Evolutionary conservation across 2,888 invertebrate genomes (phyloP), one percentile per base, ranked within the genome.

Genomic region (Minunthozetes semirufus): DNA sequence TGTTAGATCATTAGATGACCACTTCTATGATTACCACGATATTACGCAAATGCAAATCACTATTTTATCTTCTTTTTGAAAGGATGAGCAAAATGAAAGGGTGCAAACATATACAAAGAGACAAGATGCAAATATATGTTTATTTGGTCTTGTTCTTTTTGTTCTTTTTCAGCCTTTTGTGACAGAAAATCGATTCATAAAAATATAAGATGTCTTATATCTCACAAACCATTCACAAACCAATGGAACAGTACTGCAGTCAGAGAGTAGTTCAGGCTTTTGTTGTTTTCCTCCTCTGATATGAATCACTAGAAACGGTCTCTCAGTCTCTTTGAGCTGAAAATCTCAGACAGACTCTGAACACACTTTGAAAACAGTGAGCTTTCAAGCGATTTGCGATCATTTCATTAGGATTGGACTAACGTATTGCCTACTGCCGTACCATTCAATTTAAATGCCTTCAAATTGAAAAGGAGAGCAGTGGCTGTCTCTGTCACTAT

Each of bases 131-230:
- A 9, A 11, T 46, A 9, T 46, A 46, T 46, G 46, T 11, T 15
- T 46, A 15, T 15, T 15, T 46, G 9, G 11, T 46, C 61, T 61
- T 61, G 8, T 61, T 15, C 27, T 61, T 8, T 27, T 27, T 61
- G 27, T 61, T 29, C 61, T 61, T 61, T 27, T 61, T 61, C 61
- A 61, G 61, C 27, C 61, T 33, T 61, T 59, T 61, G 4, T 61
- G 61, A 61, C 61, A 29, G 27, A 61, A 61, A 61, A 61, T 61
- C 61, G 61, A 61, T 61, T 61, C 29, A 61, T 61, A 61, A 61
- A 61, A 61, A 61, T 61, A 56, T 56, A 59, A n/a, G n/a, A n/a
- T n/a, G n/a, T n/a, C n/a, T n/a, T n/a, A n/a, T n/a, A n/a, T n/a
- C n/a, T n/a, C n/a, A n/a, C n/a, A n/a, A n/a, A n/a, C n/a, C n/a